phyloP scores from a whole-genome alignment of 1,140 invertebrate species.

The Matsumurasca onukii region DNA sequence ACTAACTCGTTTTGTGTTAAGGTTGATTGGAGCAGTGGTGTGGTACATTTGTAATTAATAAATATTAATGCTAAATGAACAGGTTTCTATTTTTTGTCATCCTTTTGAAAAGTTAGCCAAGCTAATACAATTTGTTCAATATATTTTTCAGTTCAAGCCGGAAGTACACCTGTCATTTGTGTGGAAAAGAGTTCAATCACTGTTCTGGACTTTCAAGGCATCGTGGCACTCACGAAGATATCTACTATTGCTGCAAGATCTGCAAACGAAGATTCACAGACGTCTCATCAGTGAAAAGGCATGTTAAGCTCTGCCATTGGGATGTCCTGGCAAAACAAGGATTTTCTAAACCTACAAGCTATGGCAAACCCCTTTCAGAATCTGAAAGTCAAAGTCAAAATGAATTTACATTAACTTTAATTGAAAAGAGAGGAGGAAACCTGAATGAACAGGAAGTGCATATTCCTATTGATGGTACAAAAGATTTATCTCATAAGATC shows the following conservation, averaged over 20 bases:
- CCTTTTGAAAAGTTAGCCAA: no score
- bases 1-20: no score
- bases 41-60: no score
- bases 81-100: no score
- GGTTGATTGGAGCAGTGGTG: no score
- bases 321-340: neutral
- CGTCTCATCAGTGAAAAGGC: conserved; percentile 16
- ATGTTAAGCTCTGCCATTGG: neutral
- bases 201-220: conserved; percentile 33
- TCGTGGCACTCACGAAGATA: conserved; percentile 1
- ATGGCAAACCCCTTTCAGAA: neutral
- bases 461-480: neutral
- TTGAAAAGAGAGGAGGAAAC: neutral
- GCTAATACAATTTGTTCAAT: no score
- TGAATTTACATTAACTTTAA: neutral
- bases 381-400: neutral
- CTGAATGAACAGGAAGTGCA: neutral
- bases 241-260: neutral
- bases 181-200: conserved; percentile 16
- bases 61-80: no score
- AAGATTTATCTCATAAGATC: neutral
- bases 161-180: neutral
- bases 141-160: no score
- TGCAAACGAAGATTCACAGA: conserved; percentile 20
- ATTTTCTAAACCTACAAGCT: neutral